Conservation (phyloP, 2,113 vertebrate genomes). For the Tylochromis polylepis region DNA sequence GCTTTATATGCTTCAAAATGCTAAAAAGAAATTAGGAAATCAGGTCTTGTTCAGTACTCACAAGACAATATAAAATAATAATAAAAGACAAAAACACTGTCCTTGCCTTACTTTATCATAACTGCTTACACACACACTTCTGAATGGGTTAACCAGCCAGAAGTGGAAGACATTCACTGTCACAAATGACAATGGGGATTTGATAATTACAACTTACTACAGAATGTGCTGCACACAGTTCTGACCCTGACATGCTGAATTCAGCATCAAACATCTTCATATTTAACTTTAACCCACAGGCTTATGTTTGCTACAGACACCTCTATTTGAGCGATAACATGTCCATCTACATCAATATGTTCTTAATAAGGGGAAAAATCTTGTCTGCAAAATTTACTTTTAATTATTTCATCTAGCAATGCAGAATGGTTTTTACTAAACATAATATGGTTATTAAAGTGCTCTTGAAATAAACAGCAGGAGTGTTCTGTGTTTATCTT, state of each 20-base stretch:
- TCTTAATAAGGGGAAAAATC: not conserved
- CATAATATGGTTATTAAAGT: not conserved
- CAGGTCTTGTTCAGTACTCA: not conserved
- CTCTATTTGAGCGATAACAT: not conserved
- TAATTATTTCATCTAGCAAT: not conserved
- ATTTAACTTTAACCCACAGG: not conserved
- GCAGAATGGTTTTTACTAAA: not conserved
- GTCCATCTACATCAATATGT: not conserved
- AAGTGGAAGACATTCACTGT: not conserved
- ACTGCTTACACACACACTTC: not conserved
- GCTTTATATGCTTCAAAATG: not conserved
- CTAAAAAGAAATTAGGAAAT: not conserved
- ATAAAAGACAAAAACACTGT: not conserved
- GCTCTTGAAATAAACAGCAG: not conserved
- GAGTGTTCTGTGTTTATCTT: constrained; percentile 9
- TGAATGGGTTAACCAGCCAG: not conserved
- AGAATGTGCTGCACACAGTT: not conserved
- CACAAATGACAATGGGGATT: not conserved
- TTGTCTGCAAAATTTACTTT: not conserved
- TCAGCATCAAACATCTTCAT: not conserved
- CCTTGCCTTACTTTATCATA: not conserved
- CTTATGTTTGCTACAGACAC: not conserved
- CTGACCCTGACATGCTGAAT: not conserved
- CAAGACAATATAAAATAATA: not conserved
- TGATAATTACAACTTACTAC: not conserved